Evolutionary conservation across 2,113 vertebrate genomes (phyloP), one percentile per base, ranked within the genome.

Genomic region (Ptilorrhoa leucosticta): DNA sequence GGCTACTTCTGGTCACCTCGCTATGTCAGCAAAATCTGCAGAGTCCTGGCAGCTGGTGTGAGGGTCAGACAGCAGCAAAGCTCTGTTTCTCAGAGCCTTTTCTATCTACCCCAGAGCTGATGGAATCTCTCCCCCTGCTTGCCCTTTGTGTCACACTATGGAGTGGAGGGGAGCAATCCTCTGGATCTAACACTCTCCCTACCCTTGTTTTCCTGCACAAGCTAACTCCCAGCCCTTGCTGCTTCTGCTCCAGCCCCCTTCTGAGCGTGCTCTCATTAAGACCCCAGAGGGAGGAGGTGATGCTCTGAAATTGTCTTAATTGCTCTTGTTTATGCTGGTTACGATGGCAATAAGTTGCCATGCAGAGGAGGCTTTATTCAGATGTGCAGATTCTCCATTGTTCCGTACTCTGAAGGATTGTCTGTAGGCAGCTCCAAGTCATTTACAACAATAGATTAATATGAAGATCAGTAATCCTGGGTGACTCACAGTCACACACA

Each of bases 371-470:
- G 95, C 68, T 95, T 94, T 76, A 92, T 89, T 93, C 94, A 96
- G 97, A 82, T 89, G 85, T 91, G 93, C 93, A 83, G 92, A 77
- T 88, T 93, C 89, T 80, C 68, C 96, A 96, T 97, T 97, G 97
- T 97, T 97, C 94, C 31, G 0, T 28, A 13, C 76, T 94, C 91
- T 94, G 94, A 96, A 96, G 75, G 93, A 95, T 96, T 83, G 79
- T 97, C 96, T 97, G 97, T 97, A 97, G 97, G 97, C 97, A 97
- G 97, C 96, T 97, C 92, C 94, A 83, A 97, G 96, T 97, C 96
- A 97, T 60, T 93, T 89, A n/a, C 91, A 97, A 97, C 97, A 97
- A 97, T 96, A 95, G 96, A 94, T 95, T 90, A 95, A 96, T 75
- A 61, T 73, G 95, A 87, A 96, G 96, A 97, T 97, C 96, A 88